Conservation (phyloP, 2,888 invertebrate genomes). For the Polymixis lichenea region DNA sequence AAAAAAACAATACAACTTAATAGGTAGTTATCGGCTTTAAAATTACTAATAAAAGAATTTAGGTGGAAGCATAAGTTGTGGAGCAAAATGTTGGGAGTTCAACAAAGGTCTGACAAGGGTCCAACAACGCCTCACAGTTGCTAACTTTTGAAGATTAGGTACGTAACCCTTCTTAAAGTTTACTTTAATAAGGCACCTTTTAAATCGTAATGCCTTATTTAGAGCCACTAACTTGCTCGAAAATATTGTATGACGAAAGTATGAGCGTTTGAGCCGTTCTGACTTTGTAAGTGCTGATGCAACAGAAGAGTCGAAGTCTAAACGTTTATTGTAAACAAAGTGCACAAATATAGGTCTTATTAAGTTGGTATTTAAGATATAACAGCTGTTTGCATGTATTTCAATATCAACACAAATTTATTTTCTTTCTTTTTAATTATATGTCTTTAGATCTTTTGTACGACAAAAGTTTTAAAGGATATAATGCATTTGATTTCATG, state of each 20-base stretch:
- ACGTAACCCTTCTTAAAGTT: slow-evolving; percentile 70
- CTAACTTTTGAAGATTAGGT: slow-evolving; percentile 77
- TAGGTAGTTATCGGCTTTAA: slow-evolving; percentile 55
- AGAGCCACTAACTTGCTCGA: slow-evolving; percentile 26
- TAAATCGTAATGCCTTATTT: slow-evolving; percentile 51
- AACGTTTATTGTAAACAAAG: too few species aligned
- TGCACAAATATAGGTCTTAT: too few species aligned
- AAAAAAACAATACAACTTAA: slow-evolving; percentile 6
- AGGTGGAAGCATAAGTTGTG: slow-evolving; percentile 71
- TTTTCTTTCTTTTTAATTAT: too few species aligned
- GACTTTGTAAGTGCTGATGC: not conserved
- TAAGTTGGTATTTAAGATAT: too few species aligned
- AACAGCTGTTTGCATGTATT: too few species aligned
- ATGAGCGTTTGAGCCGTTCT: not conserved
- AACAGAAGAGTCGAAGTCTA: too few species aligned
- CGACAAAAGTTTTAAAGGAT: too few species aligned
- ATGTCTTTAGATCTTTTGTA: too few species aligned
- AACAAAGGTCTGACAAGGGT: slow-evolving; percentile 81
- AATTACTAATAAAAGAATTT: slow-evolving; percentile 67
- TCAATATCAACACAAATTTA: too few species aligned
- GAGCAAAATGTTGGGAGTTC: slow-evolving; percentile 74
- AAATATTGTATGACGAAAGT: slow-evolving; percentile 3
- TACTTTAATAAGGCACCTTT: slow-evolving; percentile 55
- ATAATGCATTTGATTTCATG: not conserved
- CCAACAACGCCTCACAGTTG: slow-evolving; percentile 69